Conservation (phyloP, 2,888 invertebrate genomes). For the Blastobasis lacticolella region DNA sequence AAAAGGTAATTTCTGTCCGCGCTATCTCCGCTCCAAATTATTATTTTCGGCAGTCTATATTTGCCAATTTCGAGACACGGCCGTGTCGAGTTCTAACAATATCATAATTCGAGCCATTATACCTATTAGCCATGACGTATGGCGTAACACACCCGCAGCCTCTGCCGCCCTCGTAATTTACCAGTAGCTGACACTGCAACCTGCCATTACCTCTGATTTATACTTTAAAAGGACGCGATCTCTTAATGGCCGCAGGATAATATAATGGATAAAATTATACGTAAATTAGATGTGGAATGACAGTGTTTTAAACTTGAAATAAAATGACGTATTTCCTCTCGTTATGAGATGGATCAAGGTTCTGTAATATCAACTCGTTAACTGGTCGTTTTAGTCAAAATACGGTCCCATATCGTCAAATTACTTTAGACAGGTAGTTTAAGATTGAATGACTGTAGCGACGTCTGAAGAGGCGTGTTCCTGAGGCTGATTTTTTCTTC, state of each 20-base stretch:
- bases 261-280: constrained; percentile 16
- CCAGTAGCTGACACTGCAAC: constrained; percentile 21
- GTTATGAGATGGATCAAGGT: neutral
- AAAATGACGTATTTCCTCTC: neutral
- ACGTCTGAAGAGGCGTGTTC: too few species aligned
- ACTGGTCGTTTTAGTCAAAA: neutral
- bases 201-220: constrained; percentile 28
- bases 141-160: constrained; percentile 1
- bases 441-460: too few species aligned
- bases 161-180: constrained; percentile 18
- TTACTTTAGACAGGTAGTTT: neutral
- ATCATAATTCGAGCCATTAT: constrained; percentile 15
- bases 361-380: neutral
- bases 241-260: constrained; percentile 24
- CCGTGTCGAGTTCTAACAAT: neutral
- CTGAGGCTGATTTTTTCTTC: neutral
- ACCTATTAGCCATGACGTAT: constrained; percentile 13
- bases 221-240: constrained; percentile 25
- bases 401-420: neutral
- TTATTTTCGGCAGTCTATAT: too few species aligned
- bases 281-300: constrained; percentile 1
- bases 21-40: too few species aligned
- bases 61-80: too few species aligned
- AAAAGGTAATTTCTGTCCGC: neutral
- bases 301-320: neutral